phyloP scores from a whole-genome alignment of 2,888 invertebrate genomes.

The Blastobasis adustella region DNA sequence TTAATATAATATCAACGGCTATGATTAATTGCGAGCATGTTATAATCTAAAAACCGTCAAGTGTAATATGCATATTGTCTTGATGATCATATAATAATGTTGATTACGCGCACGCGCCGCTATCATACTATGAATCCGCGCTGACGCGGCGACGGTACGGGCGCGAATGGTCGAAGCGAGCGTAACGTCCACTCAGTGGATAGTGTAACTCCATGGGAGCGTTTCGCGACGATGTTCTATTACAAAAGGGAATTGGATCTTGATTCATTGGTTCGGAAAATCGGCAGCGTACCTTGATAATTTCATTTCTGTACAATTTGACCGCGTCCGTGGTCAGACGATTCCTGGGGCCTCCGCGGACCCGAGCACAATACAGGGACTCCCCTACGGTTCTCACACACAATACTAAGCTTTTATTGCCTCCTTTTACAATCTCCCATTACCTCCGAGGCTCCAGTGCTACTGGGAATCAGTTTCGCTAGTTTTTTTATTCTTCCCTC shows the following conservation, averaged over 20 bases:
- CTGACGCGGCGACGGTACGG: too few relatives aligned
- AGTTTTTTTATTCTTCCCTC: constrained; percentile 56
- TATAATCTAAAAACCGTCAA: too few relatives aligned
- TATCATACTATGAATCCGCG: too few relatives aligned
- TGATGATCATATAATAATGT: too few relatives aligned
- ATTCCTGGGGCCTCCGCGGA: constrained; percentile 66
- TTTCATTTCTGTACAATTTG: constrained; percentile 76
- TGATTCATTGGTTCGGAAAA: constrained; percentile 76
- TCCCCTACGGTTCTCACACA: constrained; percentile 68
- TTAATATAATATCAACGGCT: too few relatives aligned
- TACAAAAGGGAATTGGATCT: constrained; percentile 76
- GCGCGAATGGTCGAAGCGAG: constrained; percentile 11
- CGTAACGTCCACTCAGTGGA: constrained; percentile 64
- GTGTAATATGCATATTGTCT: too few relatives aligned
- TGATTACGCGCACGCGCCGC: too few relatives aligned
- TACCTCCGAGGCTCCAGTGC: constrained; percentile 64
- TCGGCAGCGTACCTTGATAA: constrained; percentile 76
- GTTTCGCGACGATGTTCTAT: constrained; percentile 73
- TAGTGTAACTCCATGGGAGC: constrained; percentile 65
- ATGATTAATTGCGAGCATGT: too few relatives aligned
- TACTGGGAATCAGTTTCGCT: constrained; percentile 71
- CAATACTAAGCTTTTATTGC: constrained; percentile 75
- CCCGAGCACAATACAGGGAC: constrained; percentile 65
- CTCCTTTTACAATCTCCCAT: constrained; percentile 74
- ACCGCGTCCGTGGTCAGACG: constrained; percentile 72